phyloP scores from a whole-genome alignment of 1,140 invertebrate species.

The Idris sp. region DNA sequence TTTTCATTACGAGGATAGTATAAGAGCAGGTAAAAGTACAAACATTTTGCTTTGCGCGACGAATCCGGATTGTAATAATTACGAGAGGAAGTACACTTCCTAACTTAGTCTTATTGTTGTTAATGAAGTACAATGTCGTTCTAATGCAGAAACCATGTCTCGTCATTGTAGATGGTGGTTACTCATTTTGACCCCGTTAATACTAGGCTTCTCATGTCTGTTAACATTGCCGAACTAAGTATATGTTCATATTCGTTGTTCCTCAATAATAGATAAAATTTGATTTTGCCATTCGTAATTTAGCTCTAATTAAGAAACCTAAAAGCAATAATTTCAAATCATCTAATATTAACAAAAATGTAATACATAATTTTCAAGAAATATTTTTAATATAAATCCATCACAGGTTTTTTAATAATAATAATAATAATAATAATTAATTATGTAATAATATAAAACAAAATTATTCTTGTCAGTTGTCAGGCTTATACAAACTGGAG shows the following conservation, averaged over 20 bases:
- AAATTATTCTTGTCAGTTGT: too few relatives aligned
- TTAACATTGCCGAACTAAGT: slow-evolving; percentile 35
- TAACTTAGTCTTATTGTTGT: slow-evolving; percentile 63
- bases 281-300: not conserved
- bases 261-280: not conserved
- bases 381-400: too few relatives aligned
- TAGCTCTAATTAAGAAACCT: too few relatives aligned
- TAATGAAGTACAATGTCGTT: slow-evolving; percentile 62
- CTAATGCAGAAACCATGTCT: slow-evolving; percentile 64
- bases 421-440: too few relatives aligned
- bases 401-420: too few relatives aligned
- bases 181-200: slow-evolving; percentile 61
- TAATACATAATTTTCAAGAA: too few relatives aligned
- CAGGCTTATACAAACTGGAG: slow-evolving; percentile 36
- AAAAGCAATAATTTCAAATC: too few relatives aligned
- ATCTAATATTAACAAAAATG: too few relatives aligned
- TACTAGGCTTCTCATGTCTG: slow-evolving; percentile 41
- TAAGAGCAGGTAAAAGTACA: slow-evolving; percentile 18
- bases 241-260: slow-evolving; percentile 15
- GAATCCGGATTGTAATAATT: slow-evolving; percentile 58
- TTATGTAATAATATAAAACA: too few relatives aligned
- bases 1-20: slow-evolving; percentile 29
- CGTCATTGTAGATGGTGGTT: slow-evolving; percentile 53
- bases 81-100: slow-evolving; percentile 61
- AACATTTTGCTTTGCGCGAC: slow-evolving; percentile 31